These are phyloP conservation scores for Philhelius pedissequus DNA, from an alignment of 2,888 invertebrate genomes.

Conservation along the genomic window DNA sequence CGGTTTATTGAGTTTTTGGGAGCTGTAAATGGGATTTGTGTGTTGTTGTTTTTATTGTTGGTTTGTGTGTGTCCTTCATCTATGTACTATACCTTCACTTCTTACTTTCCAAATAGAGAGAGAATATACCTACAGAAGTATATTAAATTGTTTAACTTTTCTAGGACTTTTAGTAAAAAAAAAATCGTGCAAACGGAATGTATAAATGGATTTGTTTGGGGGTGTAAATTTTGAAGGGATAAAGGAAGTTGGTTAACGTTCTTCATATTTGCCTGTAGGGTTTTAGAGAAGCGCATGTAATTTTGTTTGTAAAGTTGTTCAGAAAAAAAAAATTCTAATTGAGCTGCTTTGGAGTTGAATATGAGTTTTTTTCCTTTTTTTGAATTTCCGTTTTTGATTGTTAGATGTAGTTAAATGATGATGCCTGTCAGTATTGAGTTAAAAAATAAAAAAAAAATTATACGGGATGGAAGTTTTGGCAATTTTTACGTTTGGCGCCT, in stretches of 20 bases:
- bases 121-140: constrained; percentile 50
- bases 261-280: background rate
- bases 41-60: background rate
- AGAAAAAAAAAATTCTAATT: constrained; percentile 64
- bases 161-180: constrained; percentile 37
- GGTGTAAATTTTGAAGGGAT: constrained; percentile 54
- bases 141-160: constrained; percentile 64
- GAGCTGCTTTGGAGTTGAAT: constrained; percentile 60
- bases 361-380: background rate
- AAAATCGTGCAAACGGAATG: constrained; percentile 46
- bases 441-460: background rate
- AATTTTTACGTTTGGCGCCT: background rate
- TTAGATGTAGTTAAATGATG: background rate
- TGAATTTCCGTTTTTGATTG: constrained; percentile 35
- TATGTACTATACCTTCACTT: background rate
- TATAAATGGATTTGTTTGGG: constrained; percentile 49
- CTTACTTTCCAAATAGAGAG: constrained; percentile 8
- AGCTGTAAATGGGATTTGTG: constrained; percentile 62
- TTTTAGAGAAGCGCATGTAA: constrained; percentile 20
- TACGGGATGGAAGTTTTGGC: background rate
- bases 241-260: constrained; percentile 1
- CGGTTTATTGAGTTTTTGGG: constrained; percentile 66
- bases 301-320: constrained; percentile 34
- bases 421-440: background rate
- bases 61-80: background rate